These are phyloP conservation scores for Colletes latitarsis DNA, from an alignment of 1,140 invertebrate genomes.

Conservation along the genomic window DNA sequence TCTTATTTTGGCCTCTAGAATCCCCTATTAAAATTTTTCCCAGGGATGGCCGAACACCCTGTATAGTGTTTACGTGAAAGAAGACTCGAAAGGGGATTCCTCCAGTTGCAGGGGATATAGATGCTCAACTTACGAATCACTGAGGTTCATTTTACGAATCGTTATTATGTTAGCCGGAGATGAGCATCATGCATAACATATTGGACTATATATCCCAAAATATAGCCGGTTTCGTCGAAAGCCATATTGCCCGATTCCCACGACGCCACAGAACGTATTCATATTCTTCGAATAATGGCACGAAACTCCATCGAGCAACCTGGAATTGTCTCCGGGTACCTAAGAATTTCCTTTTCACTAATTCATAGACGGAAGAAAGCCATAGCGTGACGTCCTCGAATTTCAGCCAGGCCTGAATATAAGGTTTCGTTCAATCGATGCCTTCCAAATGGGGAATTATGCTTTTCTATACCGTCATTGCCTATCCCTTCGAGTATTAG, in stretches of 20 bases:
- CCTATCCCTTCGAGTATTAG: neutral
- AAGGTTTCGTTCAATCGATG: conserved; percentile 50
- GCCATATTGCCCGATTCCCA: conserved; percentile 4
- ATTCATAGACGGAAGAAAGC: conserved; percentile 60
- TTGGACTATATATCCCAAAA: neutral
- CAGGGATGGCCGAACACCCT: too few relatives aligned
- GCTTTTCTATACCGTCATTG: neutral
- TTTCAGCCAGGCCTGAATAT: conserved; percentile 38
- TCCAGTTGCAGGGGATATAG: too few relatives aligned
- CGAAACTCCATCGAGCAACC: conserved; percentile 27
- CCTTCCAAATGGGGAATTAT: conserved; percentile 39
- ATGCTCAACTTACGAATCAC: too few relatives aligned
- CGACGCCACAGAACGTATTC: neutral
- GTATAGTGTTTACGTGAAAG: too few relatives aligned
- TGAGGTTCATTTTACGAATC: too few relatives aligned
- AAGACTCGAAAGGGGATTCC: too few relatives aligned
- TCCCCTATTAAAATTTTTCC: too few relatives aligned
- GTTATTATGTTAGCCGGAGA: too few relatives aligned
- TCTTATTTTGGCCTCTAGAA: too few relatives aligned
- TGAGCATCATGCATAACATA: too few relatives aligned
- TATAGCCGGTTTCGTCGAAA: conserved; percentile 21
- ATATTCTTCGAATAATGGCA: conserved; percentile 25
- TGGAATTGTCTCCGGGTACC: conserved; percentile 30
- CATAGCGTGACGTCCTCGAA: conserved; percentile 53
- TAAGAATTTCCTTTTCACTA: conserved; percentile 61